phyloP scores from a whole-genome alignment of 2,888 invertebrate genomes.

The Aricia artaxerxes region DNA sequence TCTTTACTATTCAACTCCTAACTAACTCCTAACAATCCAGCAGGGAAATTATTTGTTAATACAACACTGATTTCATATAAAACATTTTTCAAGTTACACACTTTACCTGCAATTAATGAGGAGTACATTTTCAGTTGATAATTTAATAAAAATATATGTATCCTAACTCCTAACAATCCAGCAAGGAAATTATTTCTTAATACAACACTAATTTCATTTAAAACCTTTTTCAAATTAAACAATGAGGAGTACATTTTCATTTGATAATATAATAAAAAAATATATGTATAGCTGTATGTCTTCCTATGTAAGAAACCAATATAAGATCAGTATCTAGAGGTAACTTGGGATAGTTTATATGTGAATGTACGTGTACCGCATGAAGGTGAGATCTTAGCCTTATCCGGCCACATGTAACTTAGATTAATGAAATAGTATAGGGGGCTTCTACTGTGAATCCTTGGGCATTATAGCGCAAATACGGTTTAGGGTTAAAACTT shows the following conservation, averaged over 20 bases:
- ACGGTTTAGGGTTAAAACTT: slow-evolving; percentile 56
- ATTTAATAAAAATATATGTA: no score
- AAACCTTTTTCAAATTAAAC: neutral
- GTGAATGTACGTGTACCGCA: slow-evolving; percentile 58
- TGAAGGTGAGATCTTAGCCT: slow-evolving; percentile 64
- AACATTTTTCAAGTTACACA: neutral
- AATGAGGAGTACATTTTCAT: slow-evolving; percentile 41
- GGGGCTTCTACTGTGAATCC: slow-evolving; percentile 58
- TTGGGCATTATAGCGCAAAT: slow-evolving; percentile 52
- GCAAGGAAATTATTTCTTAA: neutral
- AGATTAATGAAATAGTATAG: slow-evolving; percentile 61
- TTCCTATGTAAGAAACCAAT: slow-evolving; percentile 75
- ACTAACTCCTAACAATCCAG: neutral
- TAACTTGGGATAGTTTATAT: slow-evolving; percentile 54
- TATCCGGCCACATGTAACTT: slow-evolving; percentile 69
- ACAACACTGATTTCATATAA: neutral
- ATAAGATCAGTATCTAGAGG: slow-evolving; percentile 57
- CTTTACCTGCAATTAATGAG: neutral
- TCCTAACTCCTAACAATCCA: neutral
- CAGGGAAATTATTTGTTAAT: neutral
- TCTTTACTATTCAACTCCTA: neutral
- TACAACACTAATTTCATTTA: neutral
- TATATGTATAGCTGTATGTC: slow-evolving; percentile 71
- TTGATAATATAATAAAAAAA: slow-evolving; percentile 55
- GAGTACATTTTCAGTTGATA: neutral